Evolutionary conservation across 2,797 vertebrate species (phyloP), one percentile per base, ranked within the genome.

Genomic region (Microcaecilia unicolor): DNA sequence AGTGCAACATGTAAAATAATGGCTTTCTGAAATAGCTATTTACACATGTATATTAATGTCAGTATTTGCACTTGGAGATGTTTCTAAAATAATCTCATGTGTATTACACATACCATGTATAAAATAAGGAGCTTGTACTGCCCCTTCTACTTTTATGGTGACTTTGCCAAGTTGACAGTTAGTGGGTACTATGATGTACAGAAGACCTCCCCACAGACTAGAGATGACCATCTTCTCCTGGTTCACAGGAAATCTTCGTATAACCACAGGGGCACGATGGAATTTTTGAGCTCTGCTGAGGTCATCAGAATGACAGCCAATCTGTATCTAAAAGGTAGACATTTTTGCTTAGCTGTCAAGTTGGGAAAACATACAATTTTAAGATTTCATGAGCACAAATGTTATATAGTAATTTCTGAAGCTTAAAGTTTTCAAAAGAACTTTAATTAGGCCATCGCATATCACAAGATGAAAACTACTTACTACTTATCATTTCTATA

Each of bases 61-160:
- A n/a, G n/a, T n/a, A n/a, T n/a, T n/a, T n/a, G n/a, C n/a, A n/a
- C n/a, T n/a, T n/a, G n/a, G n/a, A n/a, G n/a, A n/a, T n/a, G n/a
- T n/a, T n/a, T n/a, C n/a, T n/a, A n/a, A n/a, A n/a, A n/a, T n/a
- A n/a, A n/a, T n/a, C n/a, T 19, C 10, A 12, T n/a, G n/a, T n/a
- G n/a, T n/a, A n/a, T n/a, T n/a, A n/a, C n/a, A n/a, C 61, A 81
- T 61, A 88, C 80, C 78, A 26, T 74, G 70, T 33, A 77, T 84
- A 41, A 82, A 89, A 25, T 84, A 86, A 3, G 78, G 77, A 2
- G 71, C 81, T 10, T 41, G 48, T 9, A 83, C 45, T 4, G 72
- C 58, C 2, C 67, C 50, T 55, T 84, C 48, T 15, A 83, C 52
- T 1, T 39, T 47, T 31, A 79, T 30, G 10, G 70, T 25, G 8